Conservation (phyloP, 2,888 invertebrate species). For the Amphipyra tragopoginis region DNA sequence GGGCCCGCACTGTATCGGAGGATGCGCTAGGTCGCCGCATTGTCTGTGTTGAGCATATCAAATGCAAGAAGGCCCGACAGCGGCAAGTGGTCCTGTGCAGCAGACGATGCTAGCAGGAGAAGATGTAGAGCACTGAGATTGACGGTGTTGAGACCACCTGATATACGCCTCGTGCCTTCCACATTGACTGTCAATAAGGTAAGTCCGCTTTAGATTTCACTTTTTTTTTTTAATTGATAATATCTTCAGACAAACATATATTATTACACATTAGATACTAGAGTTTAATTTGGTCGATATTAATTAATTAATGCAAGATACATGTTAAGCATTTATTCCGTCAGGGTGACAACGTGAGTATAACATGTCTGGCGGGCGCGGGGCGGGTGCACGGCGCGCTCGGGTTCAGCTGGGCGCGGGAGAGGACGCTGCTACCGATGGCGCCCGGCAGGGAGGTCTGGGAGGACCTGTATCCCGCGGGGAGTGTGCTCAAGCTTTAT, state of each 20-base stretch:
- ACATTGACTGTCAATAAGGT: conserved; percentile 93
- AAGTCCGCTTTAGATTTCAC: no score
- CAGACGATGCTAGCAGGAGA: conserved; percentile 92
- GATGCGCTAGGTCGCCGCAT: conserved; percentile 86
- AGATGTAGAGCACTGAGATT: conserved; percentile 92
- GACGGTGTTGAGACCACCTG: conserved; percentile 91
- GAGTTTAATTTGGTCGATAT: no score
- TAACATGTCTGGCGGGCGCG: conserved; percentile 93
- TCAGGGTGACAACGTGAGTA: conserved; percentile 92
- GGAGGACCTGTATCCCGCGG: conserved; percentile 95
- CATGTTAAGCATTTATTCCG: no score
- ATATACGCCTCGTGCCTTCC: conserved; percentile 92
- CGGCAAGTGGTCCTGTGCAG: conserved; percentile 95
- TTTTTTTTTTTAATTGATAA: no score
- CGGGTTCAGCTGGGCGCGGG: conserved; percentile 96
- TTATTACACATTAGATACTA: no score
- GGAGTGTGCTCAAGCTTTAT: conserved; percentile 94
- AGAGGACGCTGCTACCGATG: conserved; percentile 93
- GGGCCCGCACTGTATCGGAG: conserved; percentile 91
- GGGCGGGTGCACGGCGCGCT: conserved; percentile 91
- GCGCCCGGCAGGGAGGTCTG: conserved; percentile 94
- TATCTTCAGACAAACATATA: no score
- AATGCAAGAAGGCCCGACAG: conserved; percentile 92
- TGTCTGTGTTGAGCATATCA: conserved; percentile 93
- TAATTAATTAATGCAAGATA: no score